Evolutionary conservation across 1,140 invertebrate genomes (phyloP), one percentile per base, ranked within the genome.

Genomic region (Drosophila leontia): DNA sequence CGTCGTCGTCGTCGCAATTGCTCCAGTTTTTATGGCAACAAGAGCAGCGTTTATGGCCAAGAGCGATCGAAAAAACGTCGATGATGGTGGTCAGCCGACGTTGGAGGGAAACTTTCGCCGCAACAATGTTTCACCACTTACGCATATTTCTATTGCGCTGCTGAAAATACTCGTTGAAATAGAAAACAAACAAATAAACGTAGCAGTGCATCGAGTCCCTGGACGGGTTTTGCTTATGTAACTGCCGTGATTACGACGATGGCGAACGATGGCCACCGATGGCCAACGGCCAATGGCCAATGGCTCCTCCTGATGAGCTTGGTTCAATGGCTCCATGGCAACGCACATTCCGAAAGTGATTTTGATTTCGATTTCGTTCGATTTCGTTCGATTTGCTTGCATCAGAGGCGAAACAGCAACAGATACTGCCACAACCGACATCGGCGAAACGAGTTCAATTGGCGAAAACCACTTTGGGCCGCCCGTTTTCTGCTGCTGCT

Each of bases 291-390:
- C 62, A 58, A 65, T 47, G 23, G 55, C 60, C 26, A 58, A 70
- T 69, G 71, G 69, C 75, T 63, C 41, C 63, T 78, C 67, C 75
- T 78, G 76, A 72, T 79, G 75, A 78, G 50, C 74, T 59, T n/a
- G 76, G 75, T 78, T 78, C 75, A 71, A 64, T 79, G 76, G 76
- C 65, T 59, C 57, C 53, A 51, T 48, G 68, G 65, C 35, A 71
- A 53, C 76, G 51, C 65, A 78, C 75, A 78, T 78, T 78, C 75
- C 76, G 65, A 79, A 79, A 79, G 77, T 79, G 76, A 79, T 79
- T 78, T 78, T 68, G 62, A 77, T 77, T 77, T 77, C 76, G 75
- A 64, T 78, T 78, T 78, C 74, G 74, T 74, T 65, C 42, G 58
- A 75, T 56, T 74, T 45, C 47, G 67, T 70, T 68, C 67, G 67